These are phyloP conservation scores for Corella eumyota DNA, from an alignment of 23 tunicate genomes.

Conservation along the genomic window DNA sequence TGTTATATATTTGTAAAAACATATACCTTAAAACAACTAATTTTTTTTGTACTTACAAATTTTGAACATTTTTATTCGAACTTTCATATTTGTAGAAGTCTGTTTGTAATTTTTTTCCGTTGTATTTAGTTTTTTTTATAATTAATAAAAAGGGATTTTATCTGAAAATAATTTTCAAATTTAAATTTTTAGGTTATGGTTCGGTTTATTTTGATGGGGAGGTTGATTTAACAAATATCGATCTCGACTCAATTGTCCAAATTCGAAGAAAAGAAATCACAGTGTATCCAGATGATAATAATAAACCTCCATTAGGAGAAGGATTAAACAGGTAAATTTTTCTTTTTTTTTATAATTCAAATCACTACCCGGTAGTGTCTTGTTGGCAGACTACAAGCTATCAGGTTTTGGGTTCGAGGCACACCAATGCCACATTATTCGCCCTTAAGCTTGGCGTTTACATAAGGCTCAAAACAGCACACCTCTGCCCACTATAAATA, in stretches of 20 bases:
- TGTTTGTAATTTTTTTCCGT: no score
- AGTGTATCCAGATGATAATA: conserved; percentile 86
- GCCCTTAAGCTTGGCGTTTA: no score
- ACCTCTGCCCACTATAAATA: no score
- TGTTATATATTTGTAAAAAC: no score
- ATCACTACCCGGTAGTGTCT: not conserved
- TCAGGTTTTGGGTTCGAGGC: no score
- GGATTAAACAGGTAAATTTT: conserved; percentile 70
- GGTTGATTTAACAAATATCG: conserved; percentile 52
- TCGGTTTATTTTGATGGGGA: conserved; percentile 72
- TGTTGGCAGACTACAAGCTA: no score
- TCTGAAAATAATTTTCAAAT: not conserved
- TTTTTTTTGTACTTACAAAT: no score
- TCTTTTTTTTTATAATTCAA: not conserved
- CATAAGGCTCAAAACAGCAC: no score
- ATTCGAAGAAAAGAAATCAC: conserved; percentile 88
- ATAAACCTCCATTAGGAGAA: conserved; percentile 68
- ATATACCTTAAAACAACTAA: no score
- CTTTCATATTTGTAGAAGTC: no score
- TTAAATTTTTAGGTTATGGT: conserved; percentile 61
- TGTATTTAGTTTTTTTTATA: not conserved
- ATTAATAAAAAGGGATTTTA: not conserved
- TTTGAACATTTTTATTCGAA: no score
- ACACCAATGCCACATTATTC: no score
- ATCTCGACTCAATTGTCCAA: conserved; percentile 82